Percentiles rank a stretch among this genome's conserved stretches.
These are phyloP conservation scores for Eremophila alpestris DNA, from an alignment of 2,797 vertebrate genomes.

Conservation along the genomic window DNA sequence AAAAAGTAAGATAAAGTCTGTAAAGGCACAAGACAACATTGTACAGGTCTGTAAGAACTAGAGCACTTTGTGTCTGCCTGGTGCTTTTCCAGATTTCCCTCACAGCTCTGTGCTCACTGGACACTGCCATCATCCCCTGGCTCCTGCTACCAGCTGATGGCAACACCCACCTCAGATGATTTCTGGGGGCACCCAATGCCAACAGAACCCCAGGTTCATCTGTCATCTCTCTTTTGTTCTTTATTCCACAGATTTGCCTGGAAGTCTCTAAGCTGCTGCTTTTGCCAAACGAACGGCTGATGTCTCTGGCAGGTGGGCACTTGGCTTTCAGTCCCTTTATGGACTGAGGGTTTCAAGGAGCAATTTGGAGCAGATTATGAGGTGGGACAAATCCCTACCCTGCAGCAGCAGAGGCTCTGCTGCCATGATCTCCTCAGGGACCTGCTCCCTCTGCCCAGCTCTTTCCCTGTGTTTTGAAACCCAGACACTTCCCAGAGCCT, in stretches of 20 bases:
- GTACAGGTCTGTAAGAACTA: neutral
- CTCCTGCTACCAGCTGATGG: accelerated
- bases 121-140: neutral
- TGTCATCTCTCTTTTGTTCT: neutral
- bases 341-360: neutral
- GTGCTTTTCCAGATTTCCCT: neutral
- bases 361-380: neutral
- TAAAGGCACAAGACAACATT: no score
- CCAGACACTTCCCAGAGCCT: neutral
- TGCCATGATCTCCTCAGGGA: accelerated
- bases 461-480: neutral
- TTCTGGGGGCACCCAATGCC: accelerated
- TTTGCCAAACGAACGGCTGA: neutral
- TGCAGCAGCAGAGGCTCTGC: neutral
- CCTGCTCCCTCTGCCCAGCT: accelerated
- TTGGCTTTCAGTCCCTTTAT: accelerated
- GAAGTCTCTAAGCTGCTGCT: constrained; percentile 42
- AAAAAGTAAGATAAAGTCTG: constrained; percentile 2
- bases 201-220: accelerated
- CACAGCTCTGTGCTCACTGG: accelerated
- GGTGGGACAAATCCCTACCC: neutral
- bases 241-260: constrained; percentile 11
- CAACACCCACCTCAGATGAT: accelerated
- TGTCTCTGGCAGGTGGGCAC: constrained; percentile 34
- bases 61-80: neutral